Conservation (phyloP, 2,797 vertebrate species). For the Poeciliopsis presidionis region DNA sequence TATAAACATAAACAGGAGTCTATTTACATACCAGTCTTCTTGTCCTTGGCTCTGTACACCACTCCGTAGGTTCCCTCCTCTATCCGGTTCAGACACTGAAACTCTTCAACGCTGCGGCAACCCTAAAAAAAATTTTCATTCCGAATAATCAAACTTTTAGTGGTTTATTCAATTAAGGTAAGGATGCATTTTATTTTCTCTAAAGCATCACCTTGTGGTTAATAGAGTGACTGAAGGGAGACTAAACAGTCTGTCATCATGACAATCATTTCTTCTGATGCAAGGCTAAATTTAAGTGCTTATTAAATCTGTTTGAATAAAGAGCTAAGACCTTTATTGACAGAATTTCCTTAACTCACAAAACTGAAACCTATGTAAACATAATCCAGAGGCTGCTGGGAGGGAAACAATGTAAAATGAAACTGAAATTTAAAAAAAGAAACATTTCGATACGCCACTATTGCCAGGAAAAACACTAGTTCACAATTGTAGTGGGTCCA, state of each 20-base stretch:
- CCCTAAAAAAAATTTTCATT: slow-evolving; percentile 78
- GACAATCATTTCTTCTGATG: neutral
- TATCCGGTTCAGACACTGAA: slow-evolving; percentile 97
- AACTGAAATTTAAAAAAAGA: neutral
- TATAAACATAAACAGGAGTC: accelerated
- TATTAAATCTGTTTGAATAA: neutral
- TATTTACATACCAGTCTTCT: slow-evolving; percentile 88
- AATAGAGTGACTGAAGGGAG: neutral
- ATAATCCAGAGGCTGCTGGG: neutral
- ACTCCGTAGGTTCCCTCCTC: slow-evolving; percentile 98
- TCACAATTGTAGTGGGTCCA: no score
- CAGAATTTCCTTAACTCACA: neutral
- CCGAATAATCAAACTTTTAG: neutral
- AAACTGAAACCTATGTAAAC: neutral
- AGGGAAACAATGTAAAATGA: neutral
- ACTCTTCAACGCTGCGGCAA: slow-evolving; percentile 97
- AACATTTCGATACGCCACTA: neutral
- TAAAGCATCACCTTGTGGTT: neutral
- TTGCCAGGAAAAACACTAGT: no score
- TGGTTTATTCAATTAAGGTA: neutral
- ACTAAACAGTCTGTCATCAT: neutral
- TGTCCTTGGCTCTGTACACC: slow-evolving; percentile 98
- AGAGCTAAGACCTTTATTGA: neutral
- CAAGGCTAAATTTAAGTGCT: neutral
- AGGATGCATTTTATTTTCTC: neutral